Base-by-base conservation (phyloP, 1,140 invertebrate species). In the Aleiodes sp. region DNA sequence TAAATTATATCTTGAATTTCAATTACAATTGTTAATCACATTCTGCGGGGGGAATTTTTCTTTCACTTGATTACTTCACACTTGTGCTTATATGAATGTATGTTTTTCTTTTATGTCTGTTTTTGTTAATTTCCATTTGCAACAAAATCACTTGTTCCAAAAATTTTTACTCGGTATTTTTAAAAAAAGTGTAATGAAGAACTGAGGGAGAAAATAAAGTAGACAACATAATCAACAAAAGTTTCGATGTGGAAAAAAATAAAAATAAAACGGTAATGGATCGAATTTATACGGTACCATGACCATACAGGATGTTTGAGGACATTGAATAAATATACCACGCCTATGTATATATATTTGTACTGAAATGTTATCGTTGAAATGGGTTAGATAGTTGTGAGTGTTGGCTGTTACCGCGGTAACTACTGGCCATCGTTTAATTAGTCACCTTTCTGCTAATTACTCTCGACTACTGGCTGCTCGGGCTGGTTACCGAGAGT, bases 361-460 rank as follows among this genome's bases (percentile, higher is more conserved):
- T 46, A 29, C 31, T 39, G 39, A 64, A 41, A 39, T 64, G 41
- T 43, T 39, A 64, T 64, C 62, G 39, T 39, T 52, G 62, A 46
- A 64, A 64, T 41, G 37, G 62, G 26, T 64, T 64, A 64, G 37
- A 64, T 35, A 64, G 31, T 43, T 64, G 41, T 39, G 37, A 43
- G 35, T 37, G 41, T 26, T 28, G 62, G 37, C 39, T 46, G 62
- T 46, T 64, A 37, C 39, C 62, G 41, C 31, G 39, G 37, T 41
- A 46, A 64, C 62, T 64, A 52, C 46, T 52, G 62, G 41, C 37
- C 62, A 64, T 64, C 62, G 62, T 64, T 64, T 64, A 64, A 64
- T 64, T 64, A 64, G 62, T 64, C 62, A 64, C 62, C 62, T 64
- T n/a, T 64, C 19, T 43, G 39, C 62, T 64, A 64, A 64, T 64